Evolutionary conservation across 2,113 vertebrate genomes (phyloP).

Genomic region (Ibidorhyncha struthersii): DNA sequence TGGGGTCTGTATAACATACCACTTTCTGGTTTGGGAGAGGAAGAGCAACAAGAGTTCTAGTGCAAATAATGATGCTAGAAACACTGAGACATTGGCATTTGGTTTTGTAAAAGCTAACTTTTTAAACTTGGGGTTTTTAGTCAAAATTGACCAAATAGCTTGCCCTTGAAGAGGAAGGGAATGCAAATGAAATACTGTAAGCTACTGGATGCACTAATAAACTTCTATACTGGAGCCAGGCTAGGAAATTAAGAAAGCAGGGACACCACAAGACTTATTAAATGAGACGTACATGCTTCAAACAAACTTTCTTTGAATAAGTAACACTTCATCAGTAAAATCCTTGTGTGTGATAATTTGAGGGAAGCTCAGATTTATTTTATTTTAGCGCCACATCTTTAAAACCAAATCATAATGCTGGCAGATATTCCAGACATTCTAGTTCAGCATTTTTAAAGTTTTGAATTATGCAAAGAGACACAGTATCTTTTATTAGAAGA

Average conservation of each 20-base stretch:
- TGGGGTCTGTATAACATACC: background rate
- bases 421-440: background rate
- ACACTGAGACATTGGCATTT: fast-evolving
- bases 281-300: too few species aligned
- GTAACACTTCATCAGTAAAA: background rate
- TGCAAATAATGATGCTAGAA: background rate
- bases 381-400: background rate
- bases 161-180: background rate
- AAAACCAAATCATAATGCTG: background rate
- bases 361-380: background rate
- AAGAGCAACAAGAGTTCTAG: background rate
- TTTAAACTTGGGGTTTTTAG: background rate
- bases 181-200: background rate
- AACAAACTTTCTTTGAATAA: background rate
- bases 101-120: background rate
- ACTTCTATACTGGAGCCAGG: background rate
- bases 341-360: background rate
- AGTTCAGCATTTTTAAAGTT: constrained; percentile 5
- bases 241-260: background rate
- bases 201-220: background rate
- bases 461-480: background rate
- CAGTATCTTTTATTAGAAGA: background rate
- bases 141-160: background rate
- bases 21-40: background rate
- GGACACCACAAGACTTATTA: background rate